Evolutionary conservation across 2,797 vertebrate genomes (phyloP).

Genomic region (Diglossa cyanea): DNA sequence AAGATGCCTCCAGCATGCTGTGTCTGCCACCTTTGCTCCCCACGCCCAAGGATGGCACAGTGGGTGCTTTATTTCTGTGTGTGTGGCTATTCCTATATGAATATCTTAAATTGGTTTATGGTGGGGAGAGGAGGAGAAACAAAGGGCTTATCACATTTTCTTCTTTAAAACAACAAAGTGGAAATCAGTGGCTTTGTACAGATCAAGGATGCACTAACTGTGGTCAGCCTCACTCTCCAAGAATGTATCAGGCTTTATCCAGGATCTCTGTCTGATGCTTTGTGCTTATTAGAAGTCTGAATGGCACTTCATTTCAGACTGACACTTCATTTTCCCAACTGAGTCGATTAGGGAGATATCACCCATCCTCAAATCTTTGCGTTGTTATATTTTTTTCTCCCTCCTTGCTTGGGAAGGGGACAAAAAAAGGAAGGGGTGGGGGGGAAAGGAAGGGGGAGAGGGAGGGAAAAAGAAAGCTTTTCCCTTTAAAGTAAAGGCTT

Average conservation of each 20-base stretch:
- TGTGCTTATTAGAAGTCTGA: neutral
- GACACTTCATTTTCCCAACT: neutral
- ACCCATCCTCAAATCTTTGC: neutral
- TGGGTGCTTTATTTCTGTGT: neutral
- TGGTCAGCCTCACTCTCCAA: neutral
- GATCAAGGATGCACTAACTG: neutral
- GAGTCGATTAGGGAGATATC: neutral
- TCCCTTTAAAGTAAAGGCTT: neutral
- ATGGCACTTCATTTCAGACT: neutral
- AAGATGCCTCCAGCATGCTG: neutral
- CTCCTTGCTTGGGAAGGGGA: accelerated
- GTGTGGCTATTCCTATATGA: neutral
- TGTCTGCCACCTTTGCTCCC: neutral
- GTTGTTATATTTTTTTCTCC: neutral
- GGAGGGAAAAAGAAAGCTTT: neutral
- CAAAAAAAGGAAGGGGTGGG: accelerated
- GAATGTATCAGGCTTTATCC: neutral
- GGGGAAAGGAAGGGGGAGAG: accelerated
- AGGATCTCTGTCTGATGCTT: neutral
- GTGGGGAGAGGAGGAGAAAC: neutral
- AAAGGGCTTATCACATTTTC: neutral
- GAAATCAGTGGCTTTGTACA: neutral
- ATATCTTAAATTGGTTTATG: neutral
- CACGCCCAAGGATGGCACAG: neutral
- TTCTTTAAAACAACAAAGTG: neutral